Base-by-base conservation (phyloP, 2,797 vertebrate genomes). In the Luscinia megarhynchos region DNA sequence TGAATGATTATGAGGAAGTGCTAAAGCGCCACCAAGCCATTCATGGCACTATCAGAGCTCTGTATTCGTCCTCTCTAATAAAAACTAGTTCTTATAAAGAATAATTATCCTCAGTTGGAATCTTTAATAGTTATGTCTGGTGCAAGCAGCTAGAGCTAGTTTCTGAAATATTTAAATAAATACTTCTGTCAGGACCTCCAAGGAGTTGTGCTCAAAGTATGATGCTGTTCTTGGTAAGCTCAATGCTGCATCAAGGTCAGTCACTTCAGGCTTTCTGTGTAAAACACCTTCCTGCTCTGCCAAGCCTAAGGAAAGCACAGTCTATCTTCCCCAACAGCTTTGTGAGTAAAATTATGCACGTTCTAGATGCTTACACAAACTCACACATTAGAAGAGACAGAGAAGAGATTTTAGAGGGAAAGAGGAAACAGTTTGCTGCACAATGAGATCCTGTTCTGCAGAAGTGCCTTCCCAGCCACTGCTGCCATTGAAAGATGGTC, bases 21-120 rank as follows among this genome's bases (percentile, higher is more conserved):
- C 62, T 90, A 59, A 86, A 95, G 78, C 11, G 3, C 69, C 63
- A 93, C 72, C 73, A 89, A 62, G 73, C 84, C 67, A 55, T 6
- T 66, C 53, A 55, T 3, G 27, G 46, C 3, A 4, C 78, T 74
- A 38, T 64, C 54, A 77, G 38, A 53, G 48, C 79, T 67, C 51
- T 30, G 13, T 41, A 78, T 68, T 62, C 83, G 43, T 36, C 15
- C 46, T 57, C 40, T 36, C 62, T 75, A 67, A 88, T n/a, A 92
- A 94, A 96, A 81, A 53, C 58, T 72, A 76, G 18, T 59, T 87
- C 79, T 77, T 62, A 87, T 30, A 69, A 79, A 87, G 88, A 90
- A 61, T 72, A 93, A 84, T 76, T 89, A 87, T 72, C 54, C 41
- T 72, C 57, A 78, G 46, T 45, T 86, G 55, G 84, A 57, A 87